Evolutionary conservation across 2,888 invertebrate species (phyloP).

Genomic region (Synanthedon vespiformis): DNA sequence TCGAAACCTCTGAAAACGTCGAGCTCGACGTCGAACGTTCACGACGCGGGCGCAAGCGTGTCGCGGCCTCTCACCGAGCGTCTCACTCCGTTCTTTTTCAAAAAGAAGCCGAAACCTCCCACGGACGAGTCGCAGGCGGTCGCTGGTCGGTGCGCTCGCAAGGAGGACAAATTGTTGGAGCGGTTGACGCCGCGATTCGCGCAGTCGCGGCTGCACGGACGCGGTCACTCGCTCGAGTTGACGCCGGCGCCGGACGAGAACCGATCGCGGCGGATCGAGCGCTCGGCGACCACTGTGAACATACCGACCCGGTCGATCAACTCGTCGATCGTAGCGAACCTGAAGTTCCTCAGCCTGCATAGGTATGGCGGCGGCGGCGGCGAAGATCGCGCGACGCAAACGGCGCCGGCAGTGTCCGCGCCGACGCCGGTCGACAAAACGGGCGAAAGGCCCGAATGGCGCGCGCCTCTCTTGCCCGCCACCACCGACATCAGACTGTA

Average conservation of each 20-base stretch:
- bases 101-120: constrained; percentile 48
- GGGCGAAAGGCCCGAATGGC: constrained; percentile 15
- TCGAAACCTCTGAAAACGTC: constrained; percentile 49
- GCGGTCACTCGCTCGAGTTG: constrained; percentile 57
- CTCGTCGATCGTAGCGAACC: constrained; percentile 53
- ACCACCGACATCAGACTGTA: constrained; percentile 49
- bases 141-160: constrained; percentile 23
- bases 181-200: constrained; percentile 58
- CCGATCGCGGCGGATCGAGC: constrained; percentile 43
- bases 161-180: constrained; percentile 55
- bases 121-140: constrained; percentile 25
- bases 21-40: constrained; percentile 58
- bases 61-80: constrained; percentile 53
- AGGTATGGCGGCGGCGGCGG: constrained; percentile 48
- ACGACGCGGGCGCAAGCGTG: constrained; percentile 39
- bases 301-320: constrained; percentile 46
- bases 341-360: constrained; percentile 58
- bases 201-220: constrained; percentile 50
- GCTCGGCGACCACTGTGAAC: constrained; percentile 52
- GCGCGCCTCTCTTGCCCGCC: constrained; percentile 17
- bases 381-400: constrained; percentile 7
- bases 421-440: constrained; percentile 3
- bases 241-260: constrained; percentile 27
- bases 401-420: constrained; percentile 3
- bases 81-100: constrained; percentile 59